phyloP scores from a whole-genome alignment of 2,888 invertebrate genomes.

The Melinaea menophilus region DNA sequence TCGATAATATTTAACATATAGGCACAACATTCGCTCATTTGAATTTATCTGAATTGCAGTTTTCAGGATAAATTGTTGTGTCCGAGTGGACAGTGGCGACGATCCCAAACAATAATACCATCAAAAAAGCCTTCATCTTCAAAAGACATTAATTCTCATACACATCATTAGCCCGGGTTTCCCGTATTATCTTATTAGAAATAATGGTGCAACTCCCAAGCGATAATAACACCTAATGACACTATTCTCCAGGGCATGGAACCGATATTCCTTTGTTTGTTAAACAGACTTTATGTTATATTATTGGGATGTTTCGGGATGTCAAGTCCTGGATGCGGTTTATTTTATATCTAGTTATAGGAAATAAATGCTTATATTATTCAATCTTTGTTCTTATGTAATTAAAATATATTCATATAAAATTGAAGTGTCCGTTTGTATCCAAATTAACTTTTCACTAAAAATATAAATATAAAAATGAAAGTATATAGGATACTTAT shows the following conservation, averaged over 20 bases:
- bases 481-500: too few relatives aligned
- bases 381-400: too few relatives aligned
- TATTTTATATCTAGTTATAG: not conserved
- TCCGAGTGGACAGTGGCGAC: not conserved
- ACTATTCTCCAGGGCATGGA: slow-evolving; percentile 28
- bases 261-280: slow-evolving; percentile 44
- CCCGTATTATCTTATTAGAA: slow-evolving; percentile 66
- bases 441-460: too few relatives aligned
- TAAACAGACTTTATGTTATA: slow-evolving; percentile 50
- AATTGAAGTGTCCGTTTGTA: too few relatives aligned
- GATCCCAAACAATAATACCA: slow-evolving; percentile 13
- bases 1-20: too few relatives aligned
- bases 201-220: slow-evolving; percentile 41
- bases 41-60: too few relatives aligned
- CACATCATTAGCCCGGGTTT: slow-evolving; percentile 54
- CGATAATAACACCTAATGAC: slow-evolving; percentile 42
- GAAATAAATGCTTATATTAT: not conserved
- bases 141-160: slow-evolving; percentile 44
- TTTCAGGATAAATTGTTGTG: too few relatives aligned
- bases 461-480: too few relatives aligned
- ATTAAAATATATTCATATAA: too few relatives aligned
- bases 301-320: slow-evolving; percentile 41
- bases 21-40: too few relatives aligned
- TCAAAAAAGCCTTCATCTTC: slow-evolving; percentile 1
- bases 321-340: slow-evolving; percentile 14